These are phyloP conservation scores for Cataglyphis altisquamis DNA, from an alignment of 2,888 invertebrate species.

Conservation along the genomic window DNA sequence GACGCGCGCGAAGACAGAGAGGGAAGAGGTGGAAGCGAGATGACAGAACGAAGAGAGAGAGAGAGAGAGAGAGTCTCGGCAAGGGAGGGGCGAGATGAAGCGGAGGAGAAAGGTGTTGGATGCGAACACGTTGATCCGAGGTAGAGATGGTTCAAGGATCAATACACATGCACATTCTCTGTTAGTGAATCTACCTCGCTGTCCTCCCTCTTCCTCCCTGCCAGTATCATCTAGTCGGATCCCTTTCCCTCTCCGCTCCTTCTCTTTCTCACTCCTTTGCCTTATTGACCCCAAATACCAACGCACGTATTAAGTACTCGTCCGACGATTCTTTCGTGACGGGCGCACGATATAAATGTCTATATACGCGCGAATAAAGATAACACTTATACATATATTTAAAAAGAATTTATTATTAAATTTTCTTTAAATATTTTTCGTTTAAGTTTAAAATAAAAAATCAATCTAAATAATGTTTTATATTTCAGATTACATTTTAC, in stretches of 20 bases:
- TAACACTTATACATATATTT: slow-evolving; percentile 3
- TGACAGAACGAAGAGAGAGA: neutral
- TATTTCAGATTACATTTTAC: neutral
- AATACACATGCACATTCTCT: slow-evolving; percentile 58
- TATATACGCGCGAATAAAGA: slow-evolving; percentile 64
- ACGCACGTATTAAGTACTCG: slow-evolving; percentile 76
- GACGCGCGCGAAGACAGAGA: slow-evolving; percentile 48
- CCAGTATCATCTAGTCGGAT: neutral
- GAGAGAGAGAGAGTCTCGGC: slow-evolving; percentile 8
- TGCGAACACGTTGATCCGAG: slow-evolving; percentile 71
- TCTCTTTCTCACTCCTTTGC: slow-evolving; percentile 56
- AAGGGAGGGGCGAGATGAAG: slow-evolving; percentile 54
- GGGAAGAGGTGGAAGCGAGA: slow-evolving; percentile 22
- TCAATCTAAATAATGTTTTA: neutral
- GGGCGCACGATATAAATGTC: slow-evolving; percentile 67
- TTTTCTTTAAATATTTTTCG: neutral
- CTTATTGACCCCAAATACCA: slow-evolving; percentile 81
- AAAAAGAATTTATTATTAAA: neutral
- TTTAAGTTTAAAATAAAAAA: neutral
- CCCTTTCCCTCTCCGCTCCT: slow-evolving; percentile 40
- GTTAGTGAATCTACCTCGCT: slow-evolving; percentile 62
- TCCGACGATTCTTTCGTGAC: slow-evolving; percentile 72
- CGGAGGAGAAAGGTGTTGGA: slow-evolving; percentile 77
- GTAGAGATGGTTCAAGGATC: slow-evolving; percentile 78
- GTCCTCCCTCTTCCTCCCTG: slow-evolving; percentile 37